Base-by-base conservation (phyloP, 2,797 vertebrate species). In the Malurus leucopterus region DNA sequence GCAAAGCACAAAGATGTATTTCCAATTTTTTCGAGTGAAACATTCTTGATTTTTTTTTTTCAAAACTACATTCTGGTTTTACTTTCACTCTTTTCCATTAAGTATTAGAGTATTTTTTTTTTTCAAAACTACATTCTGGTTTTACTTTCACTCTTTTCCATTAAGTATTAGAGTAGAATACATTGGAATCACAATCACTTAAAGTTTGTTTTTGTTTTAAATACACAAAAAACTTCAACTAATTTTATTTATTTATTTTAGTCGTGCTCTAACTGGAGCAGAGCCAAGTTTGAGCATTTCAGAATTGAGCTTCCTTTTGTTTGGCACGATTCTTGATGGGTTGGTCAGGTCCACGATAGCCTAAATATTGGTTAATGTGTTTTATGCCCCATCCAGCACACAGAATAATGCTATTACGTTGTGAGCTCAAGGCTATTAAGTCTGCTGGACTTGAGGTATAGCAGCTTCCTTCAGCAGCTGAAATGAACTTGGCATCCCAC, bases 351-450 rank as follows among this genome's bases (percentile, higher is more conserved):
- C 89, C 32, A 21, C 14, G 8, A 70, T 70, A 75, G 57, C 57
- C 82, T 88, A 88, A 95, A 90, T 91, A 93, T 86, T 70, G 76
- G 79, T 82, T 79, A 89, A 65, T 72, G 70, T 43, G 71, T 89
- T 90, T 87, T 86, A 68, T 75, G 61, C 61, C 18, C 70, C 49
- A 76, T 79, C 67, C 91, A 75, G 69, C 32, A 26, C 17, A 64
- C 53, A 71, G 71, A 93, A 91, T 91, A 91, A 89, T 73, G 76
- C 43, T 44, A 40, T 88, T 90, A 69, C 23, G 3, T 76, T 79
- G 57, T 68, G 86, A 63, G 40, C 70, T 90, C 41, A 64, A 61
- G 83, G 49, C 57, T 73, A 54, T 91, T 89, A 89, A 88, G 26
- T 67, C 70, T 88, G 63, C 63, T 88, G 90, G 75, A 83, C 73